Evolutionary conservation across 1,140 invertebrate genomes (phyloP).

Genomic region (Drosophila sulfurigaster): DNA sequence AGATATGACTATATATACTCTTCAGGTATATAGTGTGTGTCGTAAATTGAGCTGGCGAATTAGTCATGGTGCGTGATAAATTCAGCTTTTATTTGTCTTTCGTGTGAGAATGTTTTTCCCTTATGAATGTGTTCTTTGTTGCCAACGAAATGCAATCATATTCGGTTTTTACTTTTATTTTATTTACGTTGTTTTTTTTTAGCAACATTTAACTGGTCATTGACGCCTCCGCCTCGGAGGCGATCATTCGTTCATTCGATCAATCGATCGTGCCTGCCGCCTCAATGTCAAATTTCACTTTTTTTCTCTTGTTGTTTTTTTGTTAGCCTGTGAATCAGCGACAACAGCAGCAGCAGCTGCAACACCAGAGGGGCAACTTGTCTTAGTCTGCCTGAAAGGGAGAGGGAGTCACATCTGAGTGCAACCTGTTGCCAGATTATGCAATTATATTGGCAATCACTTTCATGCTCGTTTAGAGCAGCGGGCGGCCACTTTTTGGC

Average conservation of each 20-base stretch:
- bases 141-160: constrained; percentile 14
- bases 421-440: constrained; percentile 77
- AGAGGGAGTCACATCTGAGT: constrained; percentile 8
- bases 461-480: constrained; percentile 80
- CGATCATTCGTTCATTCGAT: constrained; percentile 22
- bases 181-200: constrained; percentile 29
- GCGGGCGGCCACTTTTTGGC: constrained; percentile 56
- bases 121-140: constrained; percentile 72
- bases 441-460: constrained; percentile 83
- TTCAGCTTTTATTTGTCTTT: constrained; percentile 78
- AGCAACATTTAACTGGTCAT: constrained; percentile 61
- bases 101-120: constrained; percentile 72
- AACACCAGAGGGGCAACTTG: constrained; percentile 12
- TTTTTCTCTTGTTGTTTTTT: constrained; percentile 22
- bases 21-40: constrained; percentile 58
- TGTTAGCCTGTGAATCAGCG: constrained; percentile 30
- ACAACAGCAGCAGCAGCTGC: constrained; percentile 4
- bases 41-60: constrained; percentile 66
- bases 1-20: constrained; percentile 4
- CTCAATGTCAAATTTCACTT: constrained; percentile 82
- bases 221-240: constrained; percentile 47
- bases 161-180: constrained; percentile 37
- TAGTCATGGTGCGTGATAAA: constrained; percentile 81
- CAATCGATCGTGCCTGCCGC: constrained; percentile 52
- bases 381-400: not conserved